Evolutionary conservation across 1,140 invertebrate genomes (phyloP).

Genomic region (Homalodisca vitripennis): DNA sequence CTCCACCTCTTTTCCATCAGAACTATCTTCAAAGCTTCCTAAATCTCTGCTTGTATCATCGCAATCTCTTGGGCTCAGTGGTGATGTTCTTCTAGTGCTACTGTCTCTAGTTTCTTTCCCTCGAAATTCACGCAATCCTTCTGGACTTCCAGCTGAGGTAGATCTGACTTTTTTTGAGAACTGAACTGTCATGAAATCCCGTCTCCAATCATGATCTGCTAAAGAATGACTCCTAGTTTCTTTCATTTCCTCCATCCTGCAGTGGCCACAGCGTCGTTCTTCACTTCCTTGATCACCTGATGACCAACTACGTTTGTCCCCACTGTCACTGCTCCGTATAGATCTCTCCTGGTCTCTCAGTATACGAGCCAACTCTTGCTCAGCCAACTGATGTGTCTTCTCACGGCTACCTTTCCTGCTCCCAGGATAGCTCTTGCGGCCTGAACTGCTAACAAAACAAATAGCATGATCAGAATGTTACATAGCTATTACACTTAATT

Average conservation of each 20-base stretch:
- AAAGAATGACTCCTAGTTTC: slow-evolving; percentile 27
- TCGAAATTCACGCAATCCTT: slow-evolving; percentile 29
- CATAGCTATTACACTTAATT: too few relatives aligned
- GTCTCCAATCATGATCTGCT: slow-evolving; percentile 30
- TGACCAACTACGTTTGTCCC: slow-evolving; percentile 36
- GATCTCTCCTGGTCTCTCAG: slow-evolving; percentile 31
- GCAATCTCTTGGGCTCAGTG: slow-evolving; percentile 28
- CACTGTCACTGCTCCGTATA: slow-evolving; percentile 36
- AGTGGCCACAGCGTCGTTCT: slow-evolving; percentile 22
- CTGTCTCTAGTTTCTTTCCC: slow-evolving; percentile 21
- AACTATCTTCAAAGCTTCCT: slow-evolving; percentile 23
- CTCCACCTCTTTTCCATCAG: slow-evolving; percentile 17
- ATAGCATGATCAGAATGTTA: not conserved
- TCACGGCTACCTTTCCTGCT: slow-evolving; percentile 60
- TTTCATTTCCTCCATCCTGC: slow-evolving; percentile 25
- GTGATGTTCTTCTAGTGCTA: slow-evolving; percentile 14
- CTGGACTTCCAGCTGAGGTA: slow-evolving; percentile 32
- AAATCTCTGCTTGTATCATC: slow-evolving; percentile 26
- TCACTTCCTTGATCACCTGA: slow-evolving; percentile 36
- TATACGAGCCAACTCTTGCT: slow-evolving; percentile 32
- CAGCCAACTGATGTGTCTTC: slow-evolving; percentile 46
- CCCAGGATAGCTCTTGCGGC: slow-evolving; percentile 59
- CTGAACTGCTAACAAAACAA: slow-evolving; percentile 42
- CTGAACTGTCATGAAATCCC: slow-evolving; percentile 30
- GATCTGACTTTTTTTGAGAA: slow-evolving; percentile 19